Percentiles rank a stretch among this genome's conserved stretches.
Conservation (phyloP, 2,113 vertebrate species). For the Syngnathoides biaculeatus region DNA sequence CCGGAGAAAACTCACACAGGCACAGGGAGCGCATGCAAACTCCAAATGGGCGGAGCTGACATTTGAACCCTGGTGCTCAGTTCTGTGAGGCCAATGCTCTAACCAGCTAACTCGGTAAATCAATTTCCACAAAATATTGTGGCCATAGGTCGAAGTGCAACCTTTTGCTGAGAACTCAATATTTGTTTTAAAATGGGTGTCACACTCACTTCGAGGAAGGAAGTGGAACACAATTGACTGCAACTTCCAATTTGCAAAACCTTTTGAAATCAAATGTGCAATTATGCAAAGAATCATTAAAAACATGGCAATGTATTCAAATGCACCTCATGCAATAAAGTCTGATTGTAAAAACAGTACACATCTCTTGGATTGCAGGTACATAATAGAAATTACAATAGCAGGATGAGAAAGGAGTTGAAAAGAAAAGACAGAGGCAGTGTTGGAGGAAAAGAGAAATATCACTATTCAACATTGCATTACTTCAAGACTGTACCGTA, state of each 20-base stretch:
- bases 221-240: background rate
- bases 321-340: constrained; percentile 16
- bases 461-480: constrained; percentile 22
- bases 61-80: too few species aligned
- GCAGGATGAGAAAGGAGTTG: background rate
- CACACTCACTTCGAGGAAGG: background rate
- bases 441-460: constrained; percentile 6
- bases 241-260: background rate
- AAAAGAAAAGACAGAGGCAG: constrained; percentile 7
- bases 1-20: too few species aligned
- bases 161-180: too few species aligned
- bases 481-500: constrained; percentile 26
- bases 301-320: constrained; percentile 14
- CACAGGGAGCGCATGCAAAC: too few species aligned
- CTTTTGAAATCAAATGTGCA: background rate
- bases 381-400: background rate
- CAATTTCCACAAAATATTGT: background rate
- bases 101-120: too few species aligned
- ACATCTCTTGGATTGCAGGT: background rate
- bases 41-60: too few species aligned
- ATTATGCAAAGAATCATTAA: constrained; percentile 8
- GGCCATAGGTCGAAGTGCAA: background rate
- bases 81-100: too few species aligned
- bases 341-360: constrained; percentile 22
- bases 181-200: too few species aligned